phyloP scores from a whole-genome alignment of 2,113 vertebrate species.

The Oxygymnocypris stewartii region DNA sequence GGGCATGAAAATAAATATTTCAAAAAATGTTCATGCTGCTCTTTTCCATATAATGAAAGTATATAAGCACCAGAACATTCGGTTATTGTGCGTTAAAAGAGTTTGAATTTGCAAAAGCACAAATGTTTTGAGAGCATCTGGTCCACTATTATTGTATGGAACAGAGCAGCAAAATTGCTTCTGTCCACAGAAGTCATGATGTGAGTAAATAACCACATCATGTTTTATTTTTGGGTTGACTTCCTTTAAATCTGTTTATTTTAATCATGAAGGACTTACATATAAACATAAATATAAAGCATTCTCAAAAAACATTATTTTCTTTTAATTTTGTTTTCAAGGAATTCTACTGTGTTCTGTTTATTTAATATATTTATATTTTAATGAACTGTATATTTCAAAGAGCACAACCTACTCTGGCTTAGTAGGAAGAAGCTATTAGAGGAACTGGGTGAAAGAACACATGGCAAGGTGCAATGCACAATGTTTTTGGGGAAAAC shows the following conservation, averaged over 20 bases:
- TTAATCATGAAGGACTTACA: neutral
- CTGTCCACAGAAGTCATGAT: neutral
- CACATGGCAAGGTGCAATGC: neutral
- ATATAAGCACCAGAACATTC: neutral
- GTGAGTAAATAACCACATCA: neutral
- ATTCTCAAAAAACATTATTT: neutral
- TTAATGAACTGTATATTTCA: neutral
- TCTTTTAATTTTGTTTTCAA: neutral
- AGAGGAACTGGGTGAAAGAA: neutral
- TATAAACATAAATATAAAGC: neutral
- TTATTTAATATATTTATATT: neutral
- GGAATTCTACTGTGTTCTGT: neutral
- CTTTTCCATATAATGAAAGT: neutral
- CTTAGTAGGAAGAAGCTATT: neutral
- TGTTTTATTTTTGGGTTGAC: neutral
- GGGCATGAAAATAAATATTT: neutral
- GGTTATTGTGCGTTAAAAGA: neutral
- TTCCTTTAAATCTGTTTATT: neutral
- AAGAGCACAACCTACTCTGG: neutral
- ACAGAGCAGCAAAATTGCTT: neutral
- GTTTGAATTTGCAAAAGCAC: neutral
- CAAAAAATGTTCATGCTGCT: neutral
- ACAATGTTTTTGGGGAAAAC: conserved; percentile 52
- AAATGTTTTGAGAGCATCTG: neutral
- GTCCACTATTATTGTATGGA: neutral